A percentile compares a stretch with the other conserved stretches of the same genome.
Conservation (phyloP, 2,797 vertebrate species). For the Acanthopagrus latus region DNA sequence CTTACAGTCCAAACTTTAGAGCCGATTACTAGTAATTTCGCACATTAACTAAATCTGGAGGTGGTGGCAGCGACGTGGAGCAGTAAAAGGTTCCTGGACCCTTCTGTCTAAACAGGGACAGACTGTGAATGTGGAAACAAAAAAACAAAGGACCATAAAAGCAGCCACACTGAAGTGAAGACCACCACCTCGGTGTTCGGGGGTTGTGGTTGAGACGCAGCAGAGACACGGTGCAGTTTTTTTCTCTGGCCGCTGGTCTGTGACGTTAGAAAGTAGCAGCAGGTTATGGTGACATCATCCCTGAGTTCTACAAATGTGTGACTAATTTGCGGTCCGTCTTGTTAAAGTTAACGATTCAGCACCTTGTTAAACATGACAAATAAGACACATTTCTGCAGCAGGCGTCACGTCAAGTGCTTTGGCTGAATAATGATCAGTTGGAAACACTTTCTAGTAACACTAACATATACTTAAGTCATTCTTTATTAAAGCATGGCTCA, state of each 20-base stretch:
- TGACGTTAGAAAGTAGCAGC: constrained; percentile 43
- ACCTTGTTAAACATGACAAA: constrained; percentile 82
- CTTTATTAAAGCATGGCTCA: too few species aligned
- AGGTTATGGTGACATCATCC: constrained; percentile 50
- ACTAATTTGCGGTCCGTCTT: constrained; percentile 70
- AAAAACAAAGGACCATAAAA: constrained; percentile 78
- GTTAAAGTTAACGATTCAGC: constrained; percentile 80
- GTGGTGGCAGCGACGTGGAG: not conserved
- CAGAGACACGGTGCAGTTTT: constrained; percentile 15
- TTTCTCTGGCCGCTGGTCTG: constrained; percentile 28
- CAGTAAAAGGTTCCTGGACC: constrained; percentile 33
- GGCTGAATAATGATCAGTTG: constrained; percentile 2
- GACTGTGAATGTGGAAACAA: constrained; percentile 60
- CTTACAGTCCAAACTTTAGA: too few species aligned
- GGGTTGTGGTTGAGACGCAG: constrained; percentile 50
- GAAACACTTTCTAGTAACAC: too few species aligned
- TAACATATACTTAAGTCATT: too few species aligned
- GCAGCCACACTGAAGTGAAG: constrained; percentile 49
- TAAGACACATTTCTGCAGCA: constrained; percentile 39
- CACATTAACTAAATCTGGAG: not conserved
- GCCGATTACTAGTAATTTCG: not conserved
- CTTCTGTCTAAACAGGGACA: constrained; percentile 34
- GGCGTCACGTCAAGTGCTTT: constrained; percentile 19
- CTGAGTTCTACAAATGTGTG: constrained; percentile 66
- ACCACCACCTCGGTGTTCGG: constrained; percentile 25